Evolutionary conservation across 2,888 invertebrate genomes (phyloP), one percentile per base, ranked within the genome.

Genomic region (Abscondita cerata): DNA sequence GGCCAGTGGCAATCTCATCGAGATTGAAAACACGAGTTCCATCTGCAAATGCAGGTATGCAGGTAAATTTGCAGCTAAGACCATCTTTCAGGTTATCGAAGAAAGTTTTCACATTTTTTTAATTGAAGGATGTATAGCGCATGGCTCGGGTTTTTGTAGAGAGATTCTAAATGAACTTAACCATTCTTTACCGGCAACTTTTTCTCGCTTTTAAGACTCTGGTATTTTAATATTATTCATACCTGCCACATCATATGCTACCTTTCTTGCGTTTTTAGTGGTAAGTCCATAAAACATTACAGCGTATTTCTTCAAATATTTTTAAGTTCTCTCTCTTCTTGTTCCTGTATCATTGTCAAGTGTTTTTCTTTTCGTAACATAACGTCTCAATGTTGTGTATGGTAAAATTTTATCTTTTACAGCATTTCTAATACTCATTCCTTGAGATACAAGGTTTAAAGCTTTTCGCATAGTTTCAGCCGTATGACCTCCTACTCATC

Each of bases 41-140:
- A 66, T 72, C 67, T 5, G 68, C 68, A 65, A 73, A 65, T n/a
- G 40, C 51, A 25, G 63, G 62, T 25, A 58, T 48, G 61, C 70
- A 56, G 13, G 40, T 50, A 25, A 62, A 60, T 25, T 59, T 48
- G 61, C 70, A 56, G 13, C 61, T 53, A 31, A 70, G 59, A 47
- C 72, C 65, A 19, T 64, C 58, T 67, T 70, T 61, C 36, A 73
- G 57, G 51, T 76, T 73, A 34, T 69, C 65, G 58, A 67, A 73
- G 53, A 75, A 72, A 71, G 25, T 38, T 5, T 48, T 50, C 1
- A 57, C 40, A 41, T 36, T 57, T 25, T 19, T 18, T 41, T 16
- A 2, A 16, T 50, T 57, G 40, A 57, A 57, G 6, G 41, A 20
- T 12, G 57, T 57, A 12, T 48, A 40, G 6, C 57, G 58, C 69